Evolutionary conservation across 2,888 invertebrate genomes (phyloP), one percentile per base, ranked within the genome.

Genomic region (Amphimallon solstitiale): DNA sequence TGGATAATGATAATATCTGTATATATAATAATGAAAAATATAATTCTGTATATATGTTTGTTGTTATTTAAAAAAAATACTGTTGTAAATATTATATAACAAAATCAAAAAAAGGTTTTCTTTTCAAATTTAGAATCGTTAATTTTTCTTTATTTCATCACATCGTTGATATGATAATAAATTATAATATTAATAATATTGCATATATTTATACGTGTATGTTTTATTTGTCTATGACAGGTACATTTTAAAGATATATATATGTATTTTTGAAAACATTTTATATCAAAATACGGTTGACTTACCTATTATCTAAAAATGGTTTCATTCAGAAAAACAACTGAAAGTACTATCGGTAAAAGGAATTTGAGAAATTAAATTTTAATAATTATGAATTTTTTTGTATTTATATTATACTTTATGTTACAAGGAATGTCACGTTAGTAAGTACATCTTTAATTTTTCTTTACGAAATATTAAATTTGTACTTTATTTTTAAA

Each of bases 21-120:
- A 66, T 67, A 71, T 67, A 70, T 68, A 69, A 67, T 66, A 60
- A 64, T 65, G 65, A 65, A 64, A 68, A 66, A 70, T 68, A 70
- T 72, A 46, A 66, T 67, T 69, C 35, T 71, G 69, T 73, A 72
- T 73, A 73, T 72, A 71, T 73, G 72, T 70, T 71, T 73, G 72
- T 74, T 73, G 71, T 70, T 70, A 71, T n/a, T n/a, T 54, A 48
- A 56, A 61, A 70, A 70, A 65, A 71, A 67, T 71, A 71, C 15
- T 43, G 43, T 65, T 68, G 69, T 70, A 70, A 69, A 69, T 71
- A 71, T 68, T 64, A 67, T 67, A 65, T 66, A 67, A 71, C 67
- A 63, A 64, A 70, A 67, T 29, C 7, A 29, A 29, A 9, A 5
- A 29, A 9, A 29, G 9, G 9, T 29, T 29, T 29, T 29, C 5